Base-by-base conservation (phyloP, 1,140 invertebrate genomes). In the Thaumatotibia leucotreta region DNA sequence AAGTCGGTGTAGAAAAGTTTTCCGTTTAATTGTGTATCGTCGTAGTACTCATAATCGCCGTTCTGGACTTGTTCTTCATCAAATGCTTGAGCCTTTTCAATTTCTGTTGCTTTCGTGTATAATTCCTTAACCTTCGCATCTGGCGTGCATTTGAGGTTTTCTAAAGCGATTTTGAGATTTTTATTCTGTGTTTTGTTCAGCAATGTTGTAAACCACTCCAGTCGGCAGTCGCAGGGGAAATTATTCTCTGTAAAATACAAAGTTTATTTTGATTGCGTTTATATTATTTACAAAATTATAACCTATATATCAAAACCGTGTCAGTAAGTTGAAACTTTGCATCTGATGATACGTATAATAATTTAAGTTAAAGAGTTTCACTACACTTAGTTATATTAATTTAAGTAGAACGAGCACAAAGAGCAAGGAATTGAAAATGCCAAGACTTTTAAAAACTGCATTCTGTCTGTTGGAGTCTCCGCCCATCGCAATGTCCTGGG, bases 81-180 rank as follows among this genome's bases (percentile, higher is more conserved):
- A 11, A 72, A 65, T 1, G 35, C 63, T 69, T 72, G 61, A 49
- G 68, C 83, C 66, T 88, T 86, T 11, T 82, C 82, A 0, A 64
- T 52, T 65, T 87, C 83, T 20, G 72, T 64, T 3, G 73, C 63
- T 70, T 83, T 86, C 0, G 69, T 71, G 76, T 81, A 91, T 68
- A 71, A 68, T 1, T 88, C 83, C 29, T 70, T 75, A 0, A 90
- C 70, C 0, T 76, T 75, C 0, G 72, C 64, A 23, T 75, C 78
- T n/a, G 88, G 88, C 10, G 66, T 67, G 50, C 88, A 91, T 75
- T 88, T 88, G 0, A 91, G 52, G 50, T 91, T 91, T 68, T 89
- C 84, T 23, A 86, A 72, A 1, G 75, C 70, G 10, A 81, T 65
- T 33, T 84, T 83, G 1, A 89, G 65, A 24, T 78, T 68, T 4